phyloP scores from a whole-genome alignment of 2,113 vertebrate genomes.

The Pyrgilauda ruficollis region DNA sequence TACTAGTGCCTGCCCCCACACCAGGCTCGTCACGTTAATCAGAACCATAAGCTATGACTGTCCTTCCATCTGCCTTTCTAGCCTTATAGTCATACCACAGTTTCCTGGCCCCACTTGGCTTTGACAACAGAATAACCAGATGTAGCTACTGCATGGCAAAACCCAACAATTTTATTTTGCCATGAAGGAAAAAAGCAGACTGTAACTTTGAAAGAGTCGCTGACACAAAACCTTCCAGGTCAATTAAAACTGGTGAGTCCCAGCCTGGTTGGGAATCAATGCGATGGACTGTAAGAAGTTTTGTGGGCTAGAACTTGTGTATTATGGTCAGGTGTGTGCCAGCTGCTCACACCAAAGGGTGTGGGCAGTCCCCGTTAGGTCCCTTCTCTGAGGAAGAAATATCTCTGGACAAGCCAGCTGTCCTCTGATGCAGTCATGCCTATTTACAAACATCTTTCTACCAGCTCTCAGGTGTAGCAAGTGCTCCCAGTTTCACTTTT shows the following conservation, averaged over 20 bases:
- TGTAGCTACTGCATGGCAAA: neutral
- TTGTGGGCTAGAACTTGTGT: neutral
- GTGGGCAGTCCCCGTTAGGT: neutral
- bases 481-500: neutral
- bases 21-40: neutral
- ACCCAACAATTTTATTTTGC: neutral
- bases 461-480: neutral
- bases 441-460: neutral
- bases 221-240: neutral
- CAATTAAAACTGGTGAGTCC: neutral
- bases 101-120: neutral
- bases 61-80: neutral
- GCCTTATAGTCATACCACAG: neutral
- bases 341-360: neutral
- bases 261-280: fast-evolving
- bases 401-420: neutral
- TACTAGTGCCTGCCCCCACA: neutral
- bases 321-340: neutral
- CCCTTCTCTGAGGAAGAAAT: neutral
- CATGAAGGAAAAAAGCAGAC: neutral
- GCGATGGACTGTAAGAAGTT: neutral
- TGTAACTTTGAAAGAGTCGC: neutral
- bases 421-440: neutral
- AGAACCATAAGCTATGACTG: neutral
- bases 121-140: neutral